A percentile compares a stretch with the other conserved stretches of the same genome.
Evolutionary conservation across 2,113 vertebrate genomes (phyloP).

Genomic region (Tapirus terrestris): DNA sequence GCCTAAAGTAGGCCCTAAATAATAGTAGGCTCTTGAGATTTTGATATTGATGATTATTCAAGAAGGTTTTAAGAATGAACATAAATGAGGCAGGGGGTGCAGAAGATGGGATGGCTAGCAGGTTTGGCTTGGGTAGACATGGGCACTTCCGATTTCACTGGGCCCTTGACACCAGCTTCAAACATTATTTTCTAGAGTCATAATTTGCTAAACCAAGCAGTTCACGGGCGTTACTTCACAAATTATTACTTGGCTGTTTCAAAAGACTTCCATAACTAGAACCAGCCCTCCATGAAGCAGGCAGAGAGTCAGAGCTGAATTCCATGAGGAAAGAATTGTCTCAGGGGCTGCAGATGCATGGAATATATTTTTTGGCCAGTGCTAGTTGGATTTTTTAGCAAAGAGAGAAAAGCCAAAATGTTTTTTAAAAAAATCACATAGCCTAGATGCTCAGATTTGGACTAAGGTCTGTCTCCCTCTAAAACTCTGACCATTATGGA

Average conservation of each 20-base stretch:
- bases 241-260: constrained; percentile 77
- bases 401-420: not conserved
- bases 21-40: not conserved
- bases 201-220: constrained; percentile 71
- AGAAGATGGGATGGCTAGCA: not conserved
- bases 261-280: constrained; percentile 71
- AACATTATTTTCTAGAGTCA: constrained; percentile 42
- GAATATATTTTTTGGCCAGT: not conserved
- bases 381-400: not conserved
- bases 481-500: not conserved
- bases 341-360: not conserved
- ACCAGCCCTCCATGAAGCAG: constrained; percentile 48
- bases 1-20: not conserved
- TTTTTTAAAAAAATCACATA: not conserved
- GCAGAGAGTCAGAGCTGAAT: not conserved
- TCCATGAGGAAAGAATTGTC: constrained; percentile 49
- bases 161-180: constrained; percentile 39
- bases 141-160: constrained; percentile 53
- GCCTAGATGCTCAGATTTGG: not conserved
- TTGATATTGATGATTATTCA: not conserved
- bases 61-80: not conserved
- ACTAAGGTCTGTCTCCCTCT: not conserved
- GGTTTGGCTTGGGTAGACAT: constrained; percentile 22
- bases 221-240: constrained; percentile 62
- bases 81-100: not conserved